These are phyloP conservation scores for Brachyrhaphis roseni DNA, from an alignment of 2,797 vertebrate genomes.

Conservation along the genomic window DNA sequence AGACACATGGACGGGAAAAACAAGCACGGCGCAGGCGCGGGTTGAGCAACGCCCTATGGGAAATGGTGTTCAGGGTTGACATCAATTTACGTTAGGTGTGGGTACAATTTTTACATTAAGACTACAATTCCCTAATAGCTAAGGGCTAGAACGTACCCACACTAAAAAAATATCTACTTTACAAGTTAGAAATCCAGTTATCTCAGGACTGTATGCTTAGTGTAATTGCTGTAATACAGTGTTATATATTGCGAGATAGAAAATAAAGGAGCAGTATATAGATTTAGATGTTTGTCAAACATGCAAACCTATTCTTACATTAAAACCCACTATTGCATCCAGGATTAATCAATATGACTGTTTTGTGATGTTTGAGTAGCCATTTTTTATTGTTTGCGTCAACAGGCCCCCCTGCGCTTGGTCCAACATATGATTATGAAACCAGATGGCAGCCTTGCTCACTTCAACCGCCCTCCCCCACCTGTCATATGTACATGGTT, in stretches of 20 bases:
- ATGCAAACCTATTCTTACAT: neutral
- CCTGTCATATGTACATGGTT: conserved; percentile 49
- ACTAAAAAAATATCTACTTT: neutral
- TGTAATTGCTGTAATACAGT: neutral
- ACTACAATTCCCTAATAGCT: conserved; percentile 58
- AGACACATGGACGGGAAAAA: conserved; percentile 78
- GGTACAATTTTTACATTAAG: neutral
- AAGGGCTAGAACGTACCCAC: conserved; percentile 14
- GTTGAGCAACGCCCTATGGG: conserved; percentile 44
- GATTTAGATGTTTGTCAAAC: neutral
- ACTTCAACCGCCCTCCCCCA: conserved; percentile 59
- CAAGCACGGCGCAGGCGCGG: conserved; percentile 73
- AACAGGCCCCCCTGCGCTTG: conserved; percentile 27
- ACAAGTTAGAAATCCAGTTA: neutral
- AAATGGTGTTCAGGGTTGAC: conserved; percentile 31
- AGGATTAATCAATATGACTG: neutral
- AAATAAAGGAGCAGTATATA: neutral
- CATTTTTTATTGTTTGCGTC: neutral
- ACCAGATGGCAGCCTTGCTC: conserved; percentile 70
- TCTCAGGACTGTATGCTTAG: neutral
- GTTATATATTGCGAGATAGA: neutral
- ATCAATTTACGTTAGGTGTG: neutral
- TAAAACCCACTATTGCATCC: neutral
- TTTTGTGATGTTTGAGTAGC: conserved; percentile 5
- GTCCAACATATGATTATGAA: conserved; percentile 67